Conservation (phyloP, 2,888 invertebrate genomes). For the Candidula unifasciata region DNA sequence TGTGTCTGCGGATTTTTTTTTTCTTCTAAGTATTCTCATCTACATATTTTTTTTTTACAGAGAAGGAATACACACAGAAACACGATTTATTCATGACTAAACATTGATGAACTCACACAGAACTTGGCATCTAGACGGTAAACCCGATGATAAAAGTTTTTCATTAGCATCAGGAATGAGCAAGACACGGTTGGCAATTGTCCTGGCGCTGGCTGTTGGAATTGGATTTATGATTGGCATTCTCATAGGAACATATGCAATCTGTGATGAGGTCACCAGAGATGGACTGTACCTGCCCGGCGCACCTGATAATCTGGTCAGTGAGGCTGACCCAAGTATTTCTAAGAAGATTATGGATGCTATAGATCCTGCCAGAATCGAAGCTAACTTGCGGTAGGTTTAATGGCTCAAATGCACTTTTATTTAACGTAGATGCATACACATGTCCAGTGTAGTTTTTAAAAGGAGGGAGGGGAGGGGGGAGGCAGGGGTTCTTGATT, state of each 20-base stretch:
- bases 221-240: constrained; percentile 40
- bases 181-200: background rate
- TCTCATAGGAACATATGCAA: constrained; percentile 35
- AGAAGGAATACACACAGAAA: too few species aligned
- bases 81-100: too few species aligned
- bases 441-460: too few species aligned
- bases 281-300: constrained; percentile 38
- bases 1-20: too few species aligned
- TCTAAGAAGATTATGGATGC: constrained; percentile 30
- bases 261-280: constrained; percentile 6
- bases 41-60: too few species aligned
- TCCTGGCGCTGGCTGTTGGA: background rate
- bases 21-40: too few species aligned
- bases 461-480: too few species aligned
- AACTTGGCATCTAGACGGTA: background rate
- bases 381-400: constrained; percentile 38
- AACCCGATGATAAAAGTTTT: background rate
- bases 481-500: too few species aligned
- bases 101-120: background rate
- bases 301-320: constrained; percentile 27
- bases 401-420: background rate
- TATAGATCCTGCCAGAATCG: constrained; percentile 27
- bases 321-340: constrained; percentile 31
- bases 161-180: background rate
- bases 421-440: background rate